A percentile compares a stretch with the other conserved stretches of the same genome.
phyloP scores from a whole-genome alignment of 2,113 vertebrate species.

The Crotalus tigris region DNA sequence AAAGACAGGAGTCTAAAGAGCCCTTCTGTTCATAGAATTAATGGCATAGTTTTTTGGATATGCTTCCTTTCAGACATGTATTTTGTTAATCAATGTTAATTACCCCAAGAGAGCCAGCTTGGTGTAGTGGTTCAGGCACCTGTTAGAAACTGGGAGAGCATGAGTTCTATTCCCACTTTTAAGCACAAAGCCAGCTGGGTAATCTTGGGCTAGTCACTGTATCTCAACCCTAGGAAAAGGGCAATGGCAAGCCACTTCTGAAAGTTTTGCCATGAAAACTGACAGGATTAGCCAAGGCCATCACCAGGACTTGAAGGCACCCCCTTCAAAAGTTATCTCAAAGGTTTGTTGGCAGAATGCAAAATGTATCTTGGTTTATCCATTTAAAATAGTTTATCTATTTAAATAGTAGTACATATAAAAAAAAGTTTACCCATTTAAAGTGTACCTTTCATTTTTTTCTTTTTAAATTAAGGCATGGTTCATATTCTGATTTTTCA shows the following conservation, averaged over 20 bases:
- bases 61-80: not conserved
- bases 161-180: not conserved
- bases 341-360: not conserved
- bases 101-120: not conserved
- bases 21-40: not conserved
- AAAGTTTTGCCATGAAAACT: not conserved
- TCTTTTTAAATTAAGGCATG: not conserved
- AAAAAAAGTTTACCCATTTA: not conserved
- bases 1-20: not conserved
- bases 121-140: not conserved
- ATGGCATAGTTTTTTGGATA: not conserved
- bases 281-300: not conserved
- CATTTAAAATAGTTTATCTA: not conserved
- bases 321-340: not conserved
- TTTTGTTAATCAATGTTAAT: not conserved
- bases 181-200: not conserved
- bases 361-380: not conserved
- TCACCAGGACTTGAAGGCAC: not conserved
- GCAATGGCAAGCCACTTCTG: not conserved
- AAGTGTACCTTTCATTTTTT: not conserved
- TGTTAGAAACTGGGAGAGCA: not conserved
- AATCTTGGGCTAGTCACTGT: not conserved
- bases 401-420: not conserved
- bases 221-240: not conserved
- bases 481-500: slow-evolving; percentile 52